Evolutionary conservation across 2,113 vertebrate genomes (phyloP), one percentile per base, ranked within the genome.

Genomic region (Lathamus discolor): DNA sequence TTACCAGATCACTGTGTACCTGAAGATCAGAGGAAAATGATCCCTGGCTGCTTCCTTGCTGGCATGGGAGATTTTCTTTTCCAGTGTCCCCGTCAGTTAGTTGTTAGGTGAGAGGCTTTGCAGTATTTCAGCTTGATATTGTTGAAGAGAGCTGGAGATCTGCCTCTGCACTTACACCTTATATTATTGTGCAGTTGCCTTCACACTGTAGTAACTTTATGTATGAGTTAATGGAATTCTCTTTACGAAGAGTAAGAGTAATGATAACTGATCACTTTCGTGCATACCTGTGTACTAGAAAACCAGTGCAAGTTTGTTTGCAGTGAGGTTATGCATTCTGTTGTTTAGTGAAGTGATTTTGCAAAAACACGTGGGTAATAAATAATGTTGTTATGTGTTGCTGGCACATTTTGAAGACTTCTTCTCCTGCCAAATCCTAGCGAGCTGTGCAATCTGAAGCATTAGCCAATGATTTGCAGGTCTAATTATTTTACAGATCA

Each of bases 401-500:
- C 80, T 93, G 90, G 88, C 93, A 80, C 64, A 54, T 64, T 88
- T 70, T 54, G 81, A 95, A 87, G 78, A 46, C n/a, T 24, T 92
- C 69, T 69, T 66, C 52, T 52, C 80, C 62, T 79, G 88, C 92
- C 88, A 93, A 31, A 51, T 90, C 76, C 37, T 57, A 79, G 85
- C 48, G 80, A 80, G 70, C 88, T 77, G 43, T 92, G 83, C 85
- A 89, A 9, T 76, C 44, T 82, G 85, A 95, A 89, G 87, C 85
- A 80, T 89, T 83, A 88, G 62, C 72, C 88, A 93, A 48, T 57
- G 79, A 87, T 91, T 83, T 85, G 61, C 88, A 93, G 69, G n/a
- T 90, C 76, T 73, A 35, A 85, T 79, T 91, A 76, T 93, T 94
- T 94, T 88, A 79, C 49, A 90, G 54, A 64, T 90, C 70, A 70